phyloP scores from a whole-genome alignment of 2,113 vertebrate species.

The Podarcis raffonei region DNA sequence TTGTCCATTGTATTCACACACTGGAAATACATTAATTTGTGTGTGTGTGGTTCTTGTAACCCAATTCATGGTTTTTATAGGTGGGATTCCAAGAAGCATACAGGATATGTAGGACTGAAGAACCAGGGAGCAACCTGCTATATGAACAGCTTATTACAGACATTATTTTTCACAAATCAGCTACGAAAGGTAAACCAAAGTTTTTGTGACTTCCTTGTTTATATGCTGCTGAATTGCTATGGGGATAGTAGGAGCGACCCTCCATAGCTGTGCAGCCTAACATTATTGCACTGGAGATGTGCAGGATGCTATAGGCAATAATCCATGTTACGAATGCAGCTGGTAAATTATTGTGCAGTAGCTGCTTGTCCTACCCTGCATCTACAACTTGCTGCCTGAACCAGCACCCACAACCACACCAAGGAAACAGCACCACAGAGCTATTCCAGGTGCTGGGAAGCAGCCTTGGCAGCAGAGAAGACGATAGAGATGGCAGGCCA shows the following conservation, averaged over 20 bases:
- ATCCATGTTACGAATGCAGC: neutral
- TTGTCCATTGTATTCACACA: neutral
- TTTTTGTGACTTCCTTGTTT: neutral
- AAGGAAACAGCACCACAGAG: neutral
- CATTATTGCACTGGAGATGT: neutral
- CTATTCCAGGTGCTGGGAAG: neutral
- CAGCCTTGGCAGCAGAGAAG: neutral
- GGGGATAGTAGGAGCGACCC: neutral
- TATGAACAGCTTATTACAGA: slow-evolving; percentile 99
- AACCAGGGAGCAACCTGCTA: slow-evolving; percentile 99
- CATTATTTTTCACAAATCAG: slow-evolving; percentile 98
- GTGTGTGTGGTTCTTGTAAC: slow-evolving; percentile 23
- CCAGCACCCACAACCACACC: too few species aligned
- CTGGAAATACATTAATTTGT: neutral
- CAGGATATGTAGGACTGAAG: slow-evolving; percentile 97
- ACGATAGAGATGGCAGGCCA: neutral
- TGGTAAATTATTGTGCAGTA: neutral
- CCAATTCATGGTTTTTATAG: slow-evolving; percentile 66
- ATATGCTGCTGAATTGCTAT: neutral
- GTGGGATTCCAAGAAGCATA: slow-evolving; percentile 99
- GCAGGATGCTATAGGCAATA: neutral
- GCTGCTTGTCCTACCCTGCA: too few species aligned
- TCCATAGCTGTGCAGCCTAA: neutral
- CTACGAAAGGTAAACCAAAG: slow-evolving; percentile 86
- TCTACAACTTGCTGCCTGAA: neutral